Conservation (phyloP, 2,113 vertebrate species). For the Hippocampus abdominalis region DNA sequence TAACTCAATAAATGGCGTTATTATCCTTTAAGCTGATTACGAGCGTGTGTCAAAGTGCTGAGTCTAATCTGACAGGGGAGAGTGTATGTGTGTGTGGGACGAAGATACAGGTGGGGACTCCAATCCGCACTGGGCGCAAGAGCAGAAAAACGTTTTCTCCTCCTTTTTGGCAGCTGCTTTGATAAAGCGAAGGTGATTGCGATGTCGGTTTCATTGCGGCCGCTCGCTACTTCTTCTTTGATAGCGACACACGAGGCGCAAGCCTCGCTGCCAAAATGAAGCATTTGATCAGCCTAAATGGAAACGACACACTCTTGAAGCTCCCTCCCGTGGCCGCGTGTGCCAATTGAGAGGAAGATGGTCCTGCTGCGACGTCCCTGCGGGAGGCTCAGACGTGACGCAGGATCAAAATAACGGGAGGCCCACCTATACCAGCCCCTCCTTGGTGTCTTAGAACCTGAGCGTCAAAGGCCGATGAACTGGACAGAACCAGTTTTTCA, state of each 20-base stretch:
- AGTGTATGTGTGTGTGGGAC: constrained; percentile 29
- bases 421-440: no score
- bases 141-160: constrained; percentile 7
- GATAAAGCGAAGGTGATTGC: constrained; percentile 29
- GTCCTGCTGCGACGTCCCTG: constrained; percentile 28
- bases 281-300: constrained; percentile 47
- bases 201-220: constrained; percentile 25
- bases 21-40: constrained; percentile 59
- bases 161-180: neutral
- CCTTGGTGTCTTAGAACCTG: neutral
- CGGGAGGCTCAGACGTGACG: constrained; percentile 19
- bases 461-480: neutral
- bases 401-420: constrained; percentile 26
- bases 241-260: constrained; percentile 20
- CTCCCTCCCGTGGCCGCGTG: constrained; percentile 23
- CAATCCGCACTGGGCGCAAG: constrained; percentile 12
- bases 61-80: constrained; percentile 42
- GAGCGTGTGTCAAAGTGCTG: constrained; percentile 29
- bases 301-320: constrained; percentile 32
- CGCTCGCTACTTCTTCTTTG: constrained; percentile 22
- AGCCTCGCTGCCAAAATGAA: constrained; percentile 15
- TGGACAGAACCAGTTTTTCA: neutral
- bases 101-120: constrained; percentile 28
- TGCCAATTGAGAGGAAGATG: constrained; percentile 31
- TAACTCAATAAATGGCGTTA: constrained; percentile 42